Conservation (phyloP, 2,113 vertebrate genomes). For the Anolis sagrei region DNA sequence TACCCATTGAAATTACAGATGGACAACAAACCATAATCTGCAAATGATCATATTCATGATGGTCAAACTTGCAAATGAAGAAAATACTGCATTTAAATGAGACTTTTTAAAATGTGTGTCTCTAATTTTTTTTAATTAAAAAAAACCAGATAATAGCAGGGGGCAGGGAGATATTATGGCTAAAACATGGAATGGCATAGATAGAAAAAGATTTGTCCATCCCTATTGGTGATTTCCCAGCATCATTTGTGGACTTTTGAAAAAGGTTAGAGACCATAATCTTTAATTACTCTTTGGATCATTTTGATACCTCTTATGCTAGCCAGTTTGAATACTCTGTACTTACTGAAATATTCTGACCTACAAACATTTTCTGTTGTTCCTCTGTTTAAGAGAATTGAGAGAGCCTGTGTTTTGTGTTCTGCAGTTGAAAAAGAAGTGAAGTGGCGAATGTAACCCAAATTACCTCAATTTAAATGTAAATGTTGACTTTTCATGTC, state of each 20-base stretch:
- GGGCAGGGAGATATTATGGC: not conserved
- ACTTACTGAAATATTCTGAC: conserved; percentile 56
- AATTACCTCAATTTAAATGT: conserved; percentile 71
- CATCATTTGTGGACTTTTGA: not conserved
- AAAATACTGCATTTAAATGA: not conserved
- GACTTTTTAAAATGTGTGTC: not conserved
- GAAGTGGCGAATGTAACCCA: conserved; percentile 5
- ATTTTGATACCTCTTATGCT: conserved; percentile 32
- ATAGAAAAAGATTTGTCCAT: not conserved
- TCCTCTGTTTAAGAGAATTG: conserved; percentile 63
- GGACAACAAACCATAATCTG: no score
- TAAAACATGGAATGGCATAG: not conserved
- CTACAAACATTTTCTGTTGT: conserved; percentile 63
- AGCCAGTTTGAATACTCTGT: conserved; percentile 41
- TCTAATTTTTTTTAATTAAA: not conserved
- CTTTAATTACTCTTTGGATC: not conserved
- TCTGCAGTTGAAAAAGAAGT: conserved; percentile 50
- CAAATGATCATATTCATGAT: no score
- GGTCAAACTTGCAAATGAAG: not conserved
- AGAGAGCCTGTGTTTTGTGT: conserved; percentile 61
- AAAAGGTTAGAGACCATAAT: not conserved
- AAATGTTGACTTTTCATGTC: conserved; percentile 71
- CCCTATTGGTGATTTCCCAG: not conserved
- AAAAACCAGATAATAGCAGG: not conserved
- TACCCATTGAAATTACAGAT: no score